Evolutionary conservation across 2,888 invertebrate species (phyloP).

Genomic region (Synergus itoensis): DNA sequence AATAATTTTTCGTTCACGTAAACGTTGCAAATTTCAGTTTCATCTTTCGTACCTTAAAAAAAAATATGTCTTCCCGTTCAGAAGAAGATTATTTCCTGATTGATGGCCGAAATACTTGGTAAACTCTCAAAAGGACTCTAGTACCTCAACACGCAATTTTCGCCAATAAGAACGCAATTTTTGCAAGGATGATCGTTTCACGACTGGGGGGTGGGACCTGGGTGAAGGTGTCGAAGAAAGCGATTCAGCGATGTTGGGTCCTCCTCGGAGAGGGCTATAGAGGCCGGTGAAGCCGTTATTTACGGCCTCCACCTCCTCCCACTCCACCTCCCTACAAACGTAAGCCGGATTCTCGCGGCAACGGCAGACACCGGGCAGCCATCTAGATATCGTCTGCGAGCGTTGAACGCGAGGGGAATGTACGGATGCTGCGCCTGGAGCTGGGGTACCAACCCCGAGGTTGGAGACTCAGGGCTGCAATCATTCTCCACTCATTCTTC

Average conservation of each 20-base stretch:
- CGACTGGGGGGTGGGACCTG: conserved; percentile 35
- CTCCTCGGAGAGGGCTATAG: conserved; percentile 16
- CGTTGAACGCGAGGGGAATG: conserved; percentile 66
- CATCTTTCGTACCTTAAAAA: background rate
- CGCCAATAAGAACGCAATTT: background rate
- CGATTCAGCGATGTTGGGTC: conserved; percentile 24
- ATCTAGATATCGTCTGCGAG: conserved; percentile 67
- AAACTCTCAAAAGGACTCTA: background rate
- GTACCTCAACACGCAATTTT: background rate
- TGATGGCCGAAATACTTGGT: background rate
- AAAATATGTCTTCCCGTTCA: background rate
- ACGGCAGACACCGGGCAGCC: conserved; percentile 65
- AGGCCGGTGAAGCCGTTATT: conserved; percentile 66
- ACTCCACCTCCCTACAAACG: conserved; percentile 55
- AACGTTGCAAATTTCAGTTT: too few relatives aligned
- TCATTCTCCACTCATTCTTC: conserved; percentile 41
- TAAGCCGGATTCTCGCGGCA: conserved; percentile 62
- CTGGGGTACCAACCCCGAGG: conserved; percentile 64
- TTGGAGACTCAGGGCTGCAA: conserved; percentile 61
- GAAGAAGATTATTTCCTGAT: background rate
- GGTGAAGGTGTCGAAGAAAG: conserved; percentile 16
- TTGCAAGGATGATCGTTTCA: background rate
- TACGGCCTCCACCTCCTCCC: conserved; percentile 61
- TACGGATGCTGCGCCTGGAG: conserved; percentile 48
- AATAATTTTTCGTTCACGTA: too few relatives aligned